Base-by-base conservation (phyloP, 2,797 vertebrate genomes). In the Poecile montanus region DNA sequence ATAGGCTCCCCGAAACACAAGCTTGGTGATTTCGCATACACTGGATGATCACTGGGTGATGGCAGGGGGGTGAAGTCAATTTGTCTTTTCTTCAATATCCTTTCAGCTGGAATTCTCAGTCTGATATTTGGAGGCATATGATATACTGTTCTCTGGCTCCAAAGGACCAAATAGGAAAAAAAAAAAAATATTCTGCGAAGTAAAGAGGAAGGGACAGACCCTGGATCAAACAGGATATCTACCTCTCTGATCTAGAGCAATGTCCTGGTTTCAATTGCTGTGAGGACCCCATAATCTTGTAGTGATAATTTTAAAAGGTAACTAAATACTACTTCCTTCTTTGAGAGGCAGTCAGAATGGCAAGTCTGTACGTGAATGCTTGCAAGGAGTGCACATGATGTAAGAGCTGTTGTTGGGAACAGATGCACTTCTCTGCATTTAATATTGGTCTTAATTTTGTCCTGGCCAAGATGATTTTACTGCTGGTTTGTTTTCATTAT, bases 301-400 rank as follows among this genome's bases (percentile, higher is more conserved):
- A 84, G 18, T 7, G 14, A 48, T 12, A 48, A 5, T 61, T 73
- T 76, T 60, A 34, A 56, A 72, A 73, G 13, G 7, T 9, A n/a
- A n/a, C 16, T 44, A 25, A 29, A 56, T 56, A 15, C 3, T 36
- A 11, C 62, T 65, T 84, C 16, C 13, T 72, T 30, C 9, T 53
- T 53, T 40, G 38, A 56, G 25, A 27, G 7, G 36, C 22, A 68
- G 25, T 50, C 26, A 48, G 29, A 66, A n/a, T 21, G 19, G 15
- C 30, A 61, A 32, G 16, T 47, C 7, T 88, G 18, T 29, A 1
- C 47, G n/a, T n/a, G 25, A 61, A 29, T 38, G 16, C 4, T 57
- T 12, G 21, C 29, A 45, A 57, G 44, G 16, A 16, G 23, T 53
- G 13, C 30, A 47, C 0, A 0, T 44, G 26, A 20, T 2, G 0